Evolutionary conservation across 2,113 vertebrate species (phyloP), one percentile per base, ranked within the genome.

Genomic region (Oncorhynchus clarkii): DNA sequence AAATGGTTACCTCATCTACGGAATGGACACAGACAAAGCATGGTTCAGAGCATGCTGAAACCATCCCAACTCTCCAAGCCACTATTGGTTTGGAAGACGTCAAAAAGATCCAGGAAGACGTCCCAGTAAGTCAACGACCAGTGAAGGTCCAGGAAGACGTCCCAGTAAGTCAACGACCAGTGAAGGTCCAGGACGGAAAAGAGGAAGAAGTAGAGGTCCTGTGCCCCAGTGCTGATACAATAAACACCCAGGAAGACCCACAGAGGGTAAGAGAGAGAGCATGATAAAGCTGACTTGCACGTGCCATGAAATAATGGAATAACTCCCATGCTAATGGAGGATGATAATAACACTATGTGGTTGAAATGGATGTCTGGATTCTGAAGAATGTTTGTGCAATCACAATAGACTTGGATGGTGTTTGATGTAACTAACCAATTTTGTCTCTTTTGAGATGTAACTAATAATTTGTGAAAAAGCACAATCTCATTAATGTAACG

Each of bases 201-300:
- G 45, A 27, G 75, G 59, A 73, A 26, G 64, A 60, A 73, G 81
- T 82, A 29, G 80, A 72, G 72, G 72, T 69, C 57, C 75, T 49
- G 34, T 7, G 48, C 69, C 24, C 8, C 31, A n/a, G n/a, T 60
- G 22, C 1, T 20, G 78, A 49, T 62, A 75, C 80, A 78, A 20
- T 75, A 27, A 70, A 75, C 75, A 74, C 34, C 75, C 71, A 81
- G 70, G 72, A 81, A 73, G n/a, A 13, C 65, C 74, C 82, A 34
- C 39, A 69, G 39, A 70, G 78, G 92, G 93, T 94, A 94, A 93
- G 93, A 84, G 45, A 57, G n/a, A 80, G 69, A 81, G 90, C 91
- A 92, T 92, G 48, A 65, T 22, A 68, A 22, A 48, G 57, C 57
- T 76, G 14, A 24, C 79, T 67, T 62, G 64, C 72, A 29, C 59